Base-by-base conservation (phyloP, 2,888 invertebrate species). In the Tricholauxania praeusta region DNA sequence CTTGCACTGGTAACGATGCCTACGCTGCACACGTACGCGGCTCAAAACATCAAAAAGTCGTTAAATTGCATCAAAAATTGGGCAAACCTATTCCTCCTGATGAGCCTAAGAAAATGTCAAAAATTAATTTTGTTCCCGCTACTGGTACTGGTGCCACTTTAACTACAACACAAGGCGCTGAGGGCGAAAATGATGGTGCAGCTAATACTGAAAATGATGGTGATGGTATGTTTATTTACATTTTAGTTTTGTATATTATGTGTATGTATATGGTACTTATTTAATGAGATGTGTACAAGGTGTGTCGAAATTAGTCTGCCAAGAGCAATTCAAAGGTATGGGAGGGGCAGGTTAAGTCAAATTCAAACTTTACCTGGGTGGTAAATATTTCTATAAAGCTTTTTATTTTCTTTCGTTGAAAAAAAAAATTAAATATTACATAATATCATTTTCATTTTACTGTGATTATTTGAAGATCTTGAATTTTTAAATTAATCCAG, bases 11-110 rank as follows among this genome's bases (percentile, higher is more conserved):
- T 72, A 95, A 96, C 72, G 99, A 99, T 89, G 98, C 99, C 0
- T 99, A 99, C 89, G 97, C 97, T 55, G 97, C 98, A 62, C 99
- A 99, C 88, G 96, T 99, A 80, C 92, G 98, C 74, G 99, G 99
- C 75, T 94, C 97, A 79, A 99, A 99, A 88, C 99, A 99, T 90
- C 97, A 97, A 88, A 98, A 98, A 90, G 97, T 97, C 72, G 94
- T 98, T 65, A 96, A 98, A 86, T 90, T 99, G 78, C 98, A 99
- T 88, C 97, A 97, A 71, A 96, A 96, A 89, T 91, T 99, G 53
- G 99, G 99, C 75, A 99, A 99, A 88, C 98, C 98, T 7, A 98
- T 99, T 79, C 99, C 99, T 28, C 94, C 96, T 69, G 94, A 95
- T 69, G 97, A 97, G 87, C 98, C 98, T 62, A 96, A 96, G 78